A percentile compares a stretch with the other conserved stretches of the same genome.
phyloP scores from a whole-genome alignment of 1,140 invertebrate species.

The Meloidogyne exigua region DNA sequence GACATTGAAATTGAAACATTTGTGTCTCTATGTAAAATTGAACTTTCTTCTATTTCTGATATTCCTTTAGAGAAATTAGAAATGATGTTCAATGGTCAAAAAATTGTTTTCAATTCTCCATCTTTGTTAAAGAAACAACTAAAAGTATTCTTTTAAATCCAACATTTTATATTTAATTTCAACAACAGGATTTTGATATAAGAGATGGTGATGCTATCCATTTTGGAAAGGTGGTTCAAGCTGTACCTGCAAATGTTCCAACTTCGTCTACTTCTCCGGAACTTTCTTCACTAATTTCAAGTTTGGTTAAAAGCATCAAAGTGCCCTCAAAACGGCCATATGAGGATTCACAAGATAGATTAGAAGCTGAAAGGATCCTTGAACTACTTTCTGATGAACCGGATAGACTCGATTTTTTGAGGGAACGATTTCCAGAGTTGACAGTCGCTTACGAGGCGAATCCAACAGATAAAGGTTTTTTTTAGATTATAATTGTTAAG shows the following conservation, averaged over 20 bases:
- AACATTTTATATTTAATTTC: neutral
- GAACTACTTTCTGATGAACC: slow-evolving; percentile 8
- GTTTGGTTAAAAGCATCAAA: slow-evolving; percentile 33
- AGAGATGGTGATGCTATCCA: slow-evolving; percentile 20
- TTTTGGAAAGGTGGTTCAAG: neutral
- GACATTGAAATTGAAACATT: slow-evolving; percentile 37
- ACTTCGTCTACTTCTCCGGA: neutral
- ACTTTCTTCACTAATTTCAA: slow-evolving; percentile 14
- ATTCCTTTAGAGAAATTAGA: slow-evolving; percentile 15
- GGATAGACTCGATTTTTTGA: slow-evolving; percentile 16
- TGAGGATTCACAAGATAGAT: neutral
- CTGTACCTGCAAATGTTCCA: neutral
- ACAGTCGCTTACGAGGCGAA: slow-evolving; percentile 34
- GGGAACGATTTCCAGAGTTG: slow-evolving; percentile 21
- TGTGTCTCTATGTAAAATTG: slow-evolving; percentile 32
- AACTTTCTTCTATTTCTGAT: slow-evolving; percentile 21
- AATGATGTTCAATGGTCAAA: slow-evolving; percentile 9
- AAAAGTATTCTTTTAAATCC: neutral
- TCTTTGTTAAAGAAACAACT: slow-evolving; percentile 1
- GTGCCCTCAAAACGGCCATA: slow-evolving; percentile 22
- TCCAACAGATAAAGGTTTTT: slow-evolving; percentile 32
- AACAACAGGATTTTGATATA: slow-evolving; percentile 24
- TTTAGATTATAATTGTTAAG: neutral
- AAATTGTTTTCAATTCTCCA: slow-evolving; percentile 1
- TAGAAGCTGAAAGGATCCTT: slow-evolving; percentile 25